Percentiles rank a stretch among this genome's conserved stretches.
phyloP scores from a whole-genome alignment of 1,140 invertebrate genomes.

The Calephelis nemesis region DNA sequence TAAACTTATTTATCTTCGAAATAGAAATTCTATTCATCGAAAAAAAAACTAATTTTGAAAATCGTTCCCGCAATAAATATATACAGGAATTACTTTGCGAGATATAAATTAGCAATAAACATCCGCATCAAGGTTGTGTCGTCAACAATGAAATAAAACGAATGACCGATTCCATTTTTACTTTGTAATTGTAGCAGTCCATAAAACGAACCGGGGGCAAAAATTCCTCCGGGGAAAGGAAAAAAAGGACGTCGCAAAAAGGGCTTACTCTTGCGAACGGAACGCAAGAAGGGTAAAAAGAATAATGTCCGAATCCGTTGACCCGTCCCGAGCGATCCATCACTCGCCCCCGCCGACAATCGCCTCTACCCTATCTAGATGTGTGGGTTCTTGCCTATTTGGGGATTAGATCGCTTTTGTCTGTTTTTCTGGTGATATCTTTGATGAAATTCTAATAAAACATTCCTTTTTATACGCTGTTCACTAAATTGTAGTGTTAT shows the following conservation, averaged over 20 bases:
- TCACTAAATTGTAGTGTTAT: too few species aligned
- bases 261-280: slow-evolving; percentile 74
- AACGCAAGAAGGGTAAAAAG: slow-evolving; percentile 81
- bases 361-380: slow-evolving; percentile 56
- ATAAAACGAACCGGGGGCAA: slow-evolving; percentile 58
- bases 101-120: slow-evolving; percentile 15
- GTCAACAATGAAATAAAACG: slow-evolving; percentile 29
- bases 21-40: too few species aligned
- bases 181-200: slow-evolving; percentile 75
- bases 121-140: slow-evolving; percentile 8
- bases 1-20: too few species aligned
- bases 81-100: neutral
- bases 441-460: slow-evolving; percentile 25
- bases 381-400: slow-evolving; percentile 59
- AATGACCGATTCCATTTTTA: slow-evolving; percentile 53
- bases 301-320: slow-evolving; percentile 88
- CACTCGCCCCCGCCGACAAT: slow-evolving; percentile 75
- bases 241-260: slow-evolving; percentile 76
- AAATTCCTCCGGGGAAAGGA: slow-evolving; percentile 54
- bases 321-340: slow-evolving; percentile 86
- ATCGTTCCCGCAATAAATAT: neutral
- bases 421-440: slow-evolving; percentile 31
- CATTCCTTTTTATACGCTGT: slow-evolving; percentile 1
- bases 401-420: slow-evolving; percentile 61
- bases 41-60: neutral